A percentile compares a stretch with the other conserved stretches of the same genome.
These are phyloP conservation scores for Lemur catta DNA, from an alignment of 2,797 vertebrate genomes.

Conservation along the genomic window DNA sequence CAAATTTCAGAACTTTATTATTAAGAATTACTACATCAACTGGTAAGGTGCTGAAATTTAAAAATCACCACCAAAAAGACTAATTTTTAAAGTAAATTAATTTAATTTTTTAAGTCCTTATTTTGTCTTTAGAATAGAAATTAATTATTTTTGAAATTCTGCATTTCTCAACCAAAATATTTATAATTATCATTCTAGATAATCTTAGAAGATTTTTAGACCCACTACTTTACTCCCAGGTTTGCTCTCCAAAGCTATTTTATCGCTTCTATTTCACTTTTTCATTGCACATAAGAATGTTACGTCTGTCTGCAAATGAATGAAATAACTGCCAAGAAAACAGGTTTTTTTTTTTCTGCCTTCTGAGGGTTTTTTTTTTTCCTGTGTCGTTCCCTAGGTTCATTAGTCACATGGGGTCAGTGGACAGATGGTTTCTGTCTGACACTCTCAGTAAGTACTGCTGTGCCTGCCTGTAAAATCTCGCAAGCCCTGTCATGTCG, in stretches of 20 bases:
- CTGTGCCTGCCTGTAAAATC: not conserved
- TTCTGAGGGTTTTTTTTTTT: not conserved
- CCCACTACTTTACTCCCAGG: not conserved
- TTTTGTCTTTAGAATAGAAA: not conserved
- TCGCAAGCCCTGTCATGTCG: not conserved
- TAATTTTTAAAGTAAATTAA: not conserved
- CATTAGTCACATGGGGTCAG: not conserved
- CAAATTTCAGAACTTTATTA: not conserved
- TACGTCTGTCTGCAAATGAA: not conserved
- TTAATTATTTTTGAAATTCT: conserved; percentile 34
- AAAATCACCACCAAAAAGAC: not conserved
- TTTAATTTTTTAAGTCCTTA: not conserved
- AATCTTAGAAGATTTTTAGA: not conserved
- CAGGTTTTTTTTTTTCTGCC: not conserved
- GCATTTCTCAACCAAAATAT: not conserved
- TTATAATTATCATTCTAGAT: not conserved
- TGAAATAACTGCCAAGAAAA: not conserved
- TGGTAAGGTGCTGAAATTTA: not conserved
- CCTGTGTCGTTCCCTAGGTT: not conserved
- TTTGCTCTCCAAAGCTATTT: not conserved
- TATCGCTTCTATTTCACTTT: not conserved
- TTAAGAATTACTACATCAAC: not conserved
- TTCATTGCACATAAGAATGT: not conserved
- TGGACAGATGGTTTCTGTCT: not conserved
- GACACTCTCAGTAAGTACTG: conserved; percentile 10